Conservation (phyloP, 2,113 vertebrate genomes). For the Bos indicus region DNA sequence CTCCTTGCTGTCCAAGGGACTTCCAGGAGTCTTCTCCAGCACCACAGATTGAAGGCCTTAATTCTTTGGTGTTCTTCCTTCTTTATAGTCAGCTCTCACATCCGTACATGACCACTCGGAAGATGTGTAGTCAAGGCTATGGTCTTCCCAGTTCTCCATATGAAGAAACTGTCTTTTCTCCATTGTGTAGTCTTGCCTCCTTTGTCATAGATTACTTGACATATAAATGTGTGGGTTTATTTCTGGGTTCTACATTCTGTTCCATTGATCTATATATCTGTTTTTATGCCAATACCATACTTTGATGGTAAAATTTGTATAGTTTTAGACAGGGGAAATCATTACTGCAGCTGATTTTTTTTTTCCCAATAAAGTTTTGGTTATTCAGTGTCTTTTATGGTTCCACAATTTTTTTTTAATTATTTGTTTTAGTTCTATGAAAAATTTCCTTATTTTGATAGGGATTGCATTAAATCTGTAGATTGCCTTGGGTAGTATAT, state of each 20-base stretch:
- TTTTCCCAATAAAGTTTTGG: neutral
- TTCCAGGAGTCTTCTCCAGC: neutral
- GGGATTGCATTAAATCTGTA: neutral
- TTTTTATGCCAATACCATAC: neutral
- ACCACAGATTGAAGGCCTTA: neutral
- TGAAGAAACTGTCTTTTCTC: neutral
- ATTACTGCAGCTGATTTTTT: neutral
- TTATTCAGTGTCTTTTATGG: neutral
- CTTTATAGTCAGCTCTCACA: neutral
- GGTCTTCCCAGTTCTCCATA: neutral
- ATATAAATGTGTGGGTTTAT: neutral
- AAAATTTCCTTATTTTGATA: neutral
- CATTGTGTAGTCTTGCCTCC: neutral
- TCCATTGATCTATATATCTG: neutral
- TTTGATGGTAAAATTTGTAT: neutral
- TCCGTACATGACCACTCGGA: rapidly evolving
- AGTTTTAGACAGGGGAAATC: neutral
- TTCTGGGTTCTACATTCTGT: neutral
- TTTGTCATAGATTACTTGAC: neutral
- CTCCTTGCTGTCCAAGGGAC: neutral
- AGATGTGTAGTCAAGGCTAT: neutral
- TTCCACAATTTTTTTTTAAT: neutral
- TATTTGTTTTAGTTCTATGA: neutral
- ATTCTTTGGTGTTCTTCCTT: neutral
- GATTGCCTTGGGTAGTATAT: neutral